Evolutionary conservation across 2,113 vertebrate species (phyloP), one percentile per base, ranked within the genome.

Genomic region (Pycnonotus jocosus): DNA sequence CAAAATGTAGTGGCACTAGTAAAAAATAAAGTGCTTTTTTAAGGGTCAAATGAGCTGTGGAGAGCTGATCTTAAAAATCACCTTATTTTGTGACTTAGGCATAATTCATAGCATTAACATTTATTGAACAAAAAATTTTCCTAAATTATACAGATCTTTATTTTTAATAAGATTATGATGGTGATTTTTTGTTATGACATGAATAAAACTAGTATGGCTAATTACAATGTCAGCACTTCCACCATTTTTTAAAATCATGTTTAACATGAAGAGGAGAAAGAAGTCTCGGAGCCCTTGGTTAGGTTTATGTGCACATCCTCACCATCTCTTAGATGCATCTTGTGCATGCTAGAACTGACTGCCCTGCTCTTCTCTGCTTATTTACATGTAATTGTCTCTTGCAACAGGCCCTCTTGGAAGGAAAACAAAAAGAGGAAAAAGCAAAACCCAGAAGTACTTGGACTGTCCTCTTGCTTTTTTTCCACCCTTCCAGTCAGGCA

Each of bases 381-480:
- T 66, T 83, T 81, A 58, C 28, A 10, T 44, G 28, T 35, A 73
- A 38, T 17, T 62, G 20, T 50, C 44, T 74, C 35, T 42, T 83
- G 33, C 25, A 71, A 81, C 7, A n/a, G 60, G 21, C 14, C 18
- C 4, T 45, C 30, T 50, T 90, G 74, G 27, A 77, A 77, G 35
- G 62, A 83, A 62, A 74, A 66, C 20, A 72, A 66, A 22, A 21
- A 45, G 37, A 72, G 30, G 40, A 25, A 48, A 56, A 61, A 69
- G 54, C 56, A n/a, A 74, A 87, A 44, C 15, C 47, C 51, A 79
- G 65, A 76, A 87, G 30, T 31, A 21, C 33, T 86, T 92, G 66
- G 38, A 66, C 68, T 96, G 90, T 71, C 95, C 90, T 92, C 79
- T 94, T 81, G 68, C 33, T 90, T 96, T 90, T 90, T 95, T 88